These are phyloP conservation scores for Gambusia affinis DNA, from an alignment of 2,113 vertebrate species.

Conservation along the genomic window DNA sequence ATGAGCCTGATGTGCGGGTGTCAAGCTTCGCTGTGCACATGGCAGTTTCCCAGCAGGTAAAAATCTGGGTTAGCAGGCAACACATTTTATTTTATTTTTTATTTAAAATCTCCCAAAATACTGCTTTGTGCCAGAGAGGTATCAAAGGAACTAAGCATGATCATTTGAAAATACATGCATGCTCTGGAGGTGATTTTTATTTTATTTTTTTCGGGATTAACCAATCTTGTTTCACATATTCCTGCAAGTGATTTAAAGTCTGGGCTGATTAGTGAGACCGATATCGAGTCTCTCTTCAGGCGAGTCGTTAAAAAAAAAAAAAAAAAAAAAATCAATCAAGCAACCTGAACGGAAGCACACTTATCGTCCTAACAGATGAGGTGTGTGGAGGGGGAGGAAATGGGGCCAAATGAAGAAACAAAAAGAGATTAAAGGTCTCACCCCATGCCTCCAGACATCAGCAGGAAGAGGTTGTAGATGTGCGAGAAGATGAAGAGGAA, in stretches of 20 bases:
- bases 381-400: not conserved
- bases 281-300: slow-evolving; percentile 49
- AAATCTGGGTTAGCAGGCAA: not conserved
- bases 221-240: slow-evolving; percentile 13
- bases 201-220: slow-evolving; percentile 36
- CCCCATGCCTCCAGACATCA: slow-evolving; percentile 93
- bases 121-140: slow-evolving; percentile 25
- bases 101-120: not conserved
- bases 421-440: slow-evolving; percentile 74
- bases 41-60: slow-evolving; percentile 39
- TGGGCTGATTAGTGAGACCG: slow-evolving; percentile 55
- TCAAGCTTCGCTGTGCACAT: slow-evolving; percentile 34
- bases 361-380: slow-evolving; percentile 51
- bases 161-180: slow-evolving; percentile 46
- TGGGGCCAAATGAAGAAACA: slow-evolving; percentile 1
- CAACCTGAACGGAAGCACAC: slow-evolving; percentile 40
- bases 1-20: slow-evolving; percentile 55
- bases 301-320: slow-evolving; percentile 27
- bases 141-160: slow-evolving; percentile 33
- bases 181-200: slow-evolving; percentile 44
- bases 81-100: not conserved
- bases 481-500: slow-evolving; percentile 99
- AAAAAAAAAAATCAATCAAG: slow-evolving; percentile 55
- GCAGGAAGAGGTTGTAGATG: slow-evolving; percentile 94
- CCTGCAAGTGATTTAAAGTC: slow-evolving; percentile 54